Evolutionary conservation across 1,140 invertebrate species (phyloP), one percentile per base, ranked within the genome.

Genomic region (Trichomalopsis sarcophagae): DNA sequence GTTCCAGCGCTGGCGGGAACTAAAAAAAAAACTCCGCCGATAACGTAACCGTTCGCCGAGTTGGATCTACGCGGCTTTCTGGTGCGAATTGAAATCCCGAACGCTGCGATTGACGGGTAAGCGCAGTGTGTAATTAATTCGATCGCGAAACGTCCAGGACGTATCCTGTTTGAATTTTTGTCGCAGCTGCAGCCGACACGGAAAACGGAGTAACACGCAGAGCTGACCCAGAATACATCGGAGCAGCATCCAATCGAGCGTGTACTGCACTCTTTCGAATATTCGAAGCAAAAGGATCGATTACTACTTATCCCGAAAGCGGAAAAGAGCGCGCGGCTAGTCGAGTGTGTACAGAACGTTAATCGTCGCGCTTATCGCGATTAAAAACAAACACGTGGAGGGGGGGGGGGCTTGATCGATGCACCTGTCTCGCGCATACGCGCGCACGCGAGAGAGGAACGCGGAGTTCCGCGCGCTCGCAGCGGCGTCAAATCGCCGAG

Each of bases 401-500:
- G 71, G 4, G 21, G 40, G 23, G 13, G 2, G 62, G 14, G 17
- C 17, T 6, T 27, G 68, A 81, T 80, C n/a, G 47, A 68, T 79
- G 69, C 78, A 75, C 33, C 78, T 68, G 76, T 47, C 71, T 30
- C 23, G 1, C 4, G 33, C 1, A 36, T 21, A n/a, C 55, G 2
- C 13, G 27, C 40, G 55, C 2, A 21, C 6, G 10, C 1, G 21
- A 0, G 27, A 17, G 21, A 13, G 23, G 40, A 40, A 66, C 55
- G 76, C 55, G 27, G 50, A 86, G 30, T 62, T 62, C 47, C 69
- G 66, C 44, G 36, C 68, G n/a, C n/a, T n/a, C n/a, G 47, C 21
- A 66, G 27, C 14, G 77, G 13, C 82, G 81, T 83, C 76, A 62
- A 81, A 83, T 79, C 36, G 82, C 2, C 21, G 44, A 82, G 87